Base-by-base conservation (phyloP, 2,797 vertebrate species). In the Basileuterus tristriatus region DNA sequence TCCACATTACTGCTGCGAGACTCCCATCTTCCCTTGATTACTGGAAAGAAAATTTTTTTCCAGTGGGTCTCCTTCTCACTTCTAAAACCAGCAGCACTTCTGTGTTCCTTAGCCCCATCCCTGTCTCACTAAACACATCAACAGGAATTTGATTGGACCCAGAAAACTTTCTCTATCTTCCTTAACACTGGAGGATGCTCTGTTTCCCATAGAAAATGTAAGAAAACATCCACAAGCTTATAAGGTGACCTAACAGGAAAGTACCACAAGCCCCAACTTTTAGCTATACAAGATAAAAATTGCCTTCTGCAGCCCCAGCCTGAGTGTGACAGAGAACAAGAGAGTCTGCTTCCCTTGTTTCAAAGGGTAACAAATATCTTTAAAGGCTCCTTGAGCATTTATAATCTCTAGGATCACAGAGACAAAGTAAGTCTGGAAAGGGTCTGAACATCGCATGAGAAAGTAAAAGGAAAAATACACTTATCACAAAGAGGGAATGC, bases 21-120 rank as follows among this genome's bases (percentile, higher is more conserved):
- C 94, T 96, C 93, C 87, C 93, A 94, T 88, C 89, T 87, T 96
- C 96, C 93, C 96, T 90, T 95, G 87, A 96, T 94, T 93, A 74
- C 93, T 88, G 77, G 70, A 76, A 91, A 91, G 94, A 77, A 89
- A 63, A 46, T 82, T 83, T 52, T 50, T 76, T 92, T 95, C 96
- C 95, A 77, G 70, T 69, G 94, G 85, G 94, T 83, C 94, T 96
- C 91, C 79, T 94, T 71, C 77, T 92, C 27, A 5, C 86, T 89
- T 94, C 59, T 76, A 81, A 88, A 94, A 78, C 78, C 63, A 44
- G 74, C 90, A 80, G 70, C 70, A 72, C 32, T 94, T 70, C 47
- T 80, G 41, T 36, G 41, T 43, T 87, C 80, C 72, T 75, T 53
- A 92, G n/a, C 29, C 68, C 62, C 36, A 21, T 36, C 79, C 74